Evolutionary conservation across 2,888 invertebrate genomes (phyloP).

Genomic region (Nemurella pictetii): DNA sequence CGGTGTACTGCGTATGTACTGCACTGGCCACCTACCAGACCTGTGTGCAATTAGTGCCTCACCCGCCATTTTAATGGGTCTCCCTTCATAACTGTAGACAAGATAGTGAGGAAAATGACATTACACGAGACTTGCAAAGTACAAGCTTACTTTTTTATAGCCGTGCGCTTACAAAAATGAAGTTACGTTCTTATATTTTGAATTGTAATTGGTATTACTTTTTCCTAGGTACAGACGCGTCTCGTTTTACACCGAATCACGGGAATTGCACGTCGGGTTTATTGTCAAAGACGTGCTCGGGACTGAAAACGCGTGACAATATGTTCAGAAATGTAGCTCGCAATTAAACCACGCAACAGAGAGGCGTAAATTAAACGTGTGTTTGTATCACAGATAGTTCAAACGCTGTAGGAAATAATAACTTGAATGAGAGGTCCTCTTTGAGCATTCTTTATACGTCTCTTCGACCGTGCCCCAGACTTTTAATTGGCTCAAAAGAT

Average conservation of each 20-base stretch:
- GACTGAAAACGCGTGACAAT: neutral
- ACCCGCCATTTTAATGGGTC: slow-evolving; percentile 15
- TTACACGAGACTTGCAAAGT: neutral
- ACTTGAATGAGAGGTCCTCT: neutral
- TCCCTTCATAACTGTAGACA: slow-evolving; percentile 24
- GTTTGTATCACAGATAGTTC: neutral
- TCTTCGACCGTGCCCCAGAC: neutral
- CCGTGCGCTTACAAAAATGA: neutral
- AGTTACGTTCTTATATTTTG: neutral
- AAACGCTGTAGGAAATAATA: neutral
- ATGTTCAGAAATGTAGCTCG: neutral
- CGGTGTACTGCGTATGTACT: neutral
- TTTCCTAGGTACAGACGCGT: neutral
- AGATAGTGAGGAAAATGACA: slow-evolving; percentile 29
- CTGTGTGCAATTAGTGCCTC: slow-evolving; percentile 2
- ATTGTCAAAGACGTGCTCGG: neutral
- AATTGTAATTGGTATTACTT: neutral
- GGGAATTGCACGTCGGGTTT: neutral
- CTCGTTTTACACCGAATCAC: neutral
- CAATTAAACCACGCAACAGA: neutral
- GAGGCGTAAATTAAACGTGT: neutral
- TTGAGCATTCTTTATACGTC: neutral
- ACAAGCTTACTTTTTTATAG: neutral
- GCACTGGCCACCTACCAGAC: neutral
- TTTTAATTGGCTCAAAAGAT: neutral